A percentile compares a stretch with the other conserved stretches of the same genome.
phyloP scores from a whole-genome alignment of 2,888 invertebrate genomes.

The Cybosia mesomella region DNA sequence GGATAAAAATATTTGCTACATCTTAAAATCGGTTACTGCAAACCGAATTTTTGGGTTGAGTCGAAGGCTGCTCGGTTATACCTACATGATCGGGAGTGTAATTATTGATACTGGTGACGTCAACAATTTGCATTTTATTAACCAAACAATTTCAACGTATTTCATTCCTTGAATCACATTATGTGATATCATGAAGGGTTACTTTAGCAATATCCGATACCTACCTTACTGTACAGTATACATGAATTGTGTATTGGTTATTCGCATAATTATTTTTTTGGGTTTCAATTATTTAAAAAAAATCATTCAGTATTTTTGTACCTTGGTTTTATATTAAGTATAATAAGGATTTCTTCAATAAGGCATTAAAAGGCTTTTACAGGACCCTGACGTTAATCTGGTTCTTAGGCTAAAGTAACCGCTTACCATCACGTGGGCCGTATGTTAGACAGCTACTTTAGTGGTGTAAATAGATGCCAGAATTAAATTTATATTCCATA shows the following conservation, averaged over 20 bases:
- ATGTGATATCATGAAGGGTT: not conserved
- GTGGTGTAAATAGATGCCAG: not conserved
- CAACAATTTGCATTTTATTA: slow-evolving; percentile 11
- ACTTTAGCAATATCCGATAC: not conserved
- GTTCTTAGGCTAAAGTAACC: too few relatives aligned
- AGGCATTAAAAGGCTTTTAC: too few relatives aligned
- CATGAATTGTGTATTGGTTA: too few relatives aligned
- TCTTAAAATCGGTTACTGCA: not conserved
- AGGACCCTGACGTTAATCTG: too few relatives aligned
- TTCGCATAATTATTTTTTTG: too few relatives aligned
- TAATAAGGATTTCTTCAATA: too few relatives aligned
- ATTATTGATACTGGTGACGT: slow-evolving; percentile 12
- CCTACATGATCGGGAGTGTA: not conserved
- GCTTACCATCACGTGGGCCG: too few relatives aligned
- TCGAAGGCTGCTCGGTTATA: not conserved
- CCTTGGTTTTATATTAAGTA: too few relatives aligned
- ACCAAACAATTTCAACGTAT: slow-evolving; percentile 16
- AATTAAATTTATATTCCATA: not conserved
- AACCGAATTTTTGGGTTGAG: not conserved
- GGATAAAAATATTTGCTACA: not conserved
- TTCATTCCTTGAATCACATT: not conserved
- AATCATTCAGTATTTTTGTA: too few relatives aligned
- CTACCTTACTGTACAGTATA: too few relatives aligned
- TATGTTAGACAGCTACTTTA: not conserved
- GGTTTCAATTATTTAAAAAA: too few relatives aligned